A percentile compares a stretch with the other conserved stretches of the same genome.
phyloP scores from a whole-genome alignment of 2,888 invertebrate genomes.

The Mythimna impura region DNA sequence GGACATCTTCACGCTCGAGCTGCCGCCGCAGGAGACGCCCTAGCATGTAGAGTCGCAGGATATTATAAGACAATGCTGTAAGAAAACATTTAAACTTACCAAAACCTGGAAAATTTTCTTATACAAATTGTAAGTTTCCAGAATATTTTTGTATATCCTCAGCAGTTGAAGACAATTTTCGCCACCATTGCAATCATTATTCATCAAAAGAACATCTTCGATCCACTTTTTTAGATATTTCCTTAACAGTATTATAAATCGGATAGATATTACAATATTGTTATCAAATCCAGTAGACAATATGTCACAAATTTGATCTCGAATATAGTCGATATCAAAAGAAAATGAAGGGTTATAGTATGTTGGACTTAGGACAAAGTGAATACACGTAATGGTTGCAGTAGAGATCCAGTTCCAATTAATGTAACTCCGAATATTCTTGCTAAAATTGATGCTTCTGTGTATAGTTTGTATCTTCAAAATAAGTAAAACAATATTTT shows the following conservation, averaged over 20 bases:
- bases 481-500: constrained; percentile 9
- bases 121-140: constrained; percentile 1
- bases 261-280: constrained; percentile 1
- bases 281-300: neutral
- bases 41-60: no score
- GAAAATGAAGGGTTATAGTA: neutral
- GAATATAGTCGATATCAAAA: neutral
- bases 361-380: neutral
- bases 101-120: neutral
- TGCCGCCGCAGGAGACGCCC: no score
- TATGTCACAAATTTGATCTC: neutral
- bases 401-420: constrained; percentile 16
- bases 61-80: neutral
- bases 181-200: neutral
- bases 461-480: constrained; percentile 13
- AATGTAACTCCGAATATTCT: neutral
- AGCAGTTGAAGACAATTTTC: constrained; percentile 4
- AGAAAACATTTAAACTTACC: neutral
- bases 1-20: no score
- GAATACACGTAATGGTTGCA: neutral
- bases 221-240: constrained; percentile 9
- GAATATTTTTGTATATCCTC: constrained; percentile 1
- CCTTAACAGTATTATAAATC: constrained; percentile 11
- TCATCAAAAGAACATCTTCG: neutral
- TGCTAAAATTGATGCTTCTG: neutral